These are phyloP conservation scores for Halocynthia roretzi DNA, from an alignment of 23 tunicate species.

Conservation along the genomic window DNA sequence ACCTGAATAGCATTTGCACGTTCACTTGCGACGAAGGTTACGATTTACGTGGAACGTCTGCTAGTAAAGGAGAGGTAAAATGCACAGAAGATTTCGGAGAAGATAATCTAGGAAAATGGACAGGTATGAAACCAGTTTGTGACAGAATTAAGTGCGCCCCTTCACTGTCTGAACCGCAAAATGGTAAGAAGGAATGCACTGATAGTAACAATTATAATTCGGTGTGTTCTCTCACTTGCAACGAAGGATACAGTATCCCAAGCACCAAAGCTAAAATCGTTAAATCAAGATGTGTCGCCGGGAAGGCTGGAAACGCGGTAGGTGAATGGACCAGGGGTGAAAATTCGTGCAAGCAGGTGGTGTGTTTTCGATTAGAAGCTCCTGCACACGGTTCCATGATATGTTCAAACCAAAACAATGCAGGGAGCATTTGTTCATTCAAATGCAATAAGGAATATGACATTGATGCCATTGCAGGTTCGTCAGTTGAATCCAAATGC, in stretches of 20 bases:
- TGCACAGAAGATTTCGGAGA: background rate
- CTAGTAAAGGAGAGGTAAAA: background rate
- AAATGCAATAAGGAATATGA: constrained; percentile 1
- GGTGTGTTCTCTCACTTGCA: background rate
- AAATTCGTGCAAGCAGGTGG: background rate
- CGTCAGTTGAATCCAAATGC: background rate
- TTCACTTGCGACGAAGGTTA: constrained; percentile 14
- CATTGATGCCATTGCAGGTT: background rate
- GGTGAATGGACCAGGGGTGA: constrained; percentile 6
- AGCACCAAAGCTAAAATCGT: background rate
- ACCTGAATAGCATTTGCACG: constrained; percentile 1
- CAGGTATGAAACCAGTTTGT: background rate
- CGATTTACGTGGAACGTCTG: background rate
- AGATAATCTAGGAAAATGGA: background rate
- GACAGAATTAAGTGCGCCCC: constrained; percentile 1
- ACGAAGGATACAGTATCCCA: background rate
- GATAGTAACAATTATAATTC: background rate
- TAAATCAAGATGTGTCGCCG: background rate
- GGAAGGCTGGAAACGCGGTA: background rate
- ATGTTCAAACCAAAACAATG: background rate
- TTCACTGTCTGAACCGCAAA: background rate
- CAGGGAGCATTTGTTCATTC: constrained; percentile 3
- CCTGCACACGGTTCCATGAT: constrained; percentile 6
- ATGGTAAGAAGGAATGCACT: background rate
- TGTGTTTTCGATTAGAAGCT: background rate